Conservation (phyloP, 2,113 vertebrate genomes). For the Scortum barcoo region DNA sequence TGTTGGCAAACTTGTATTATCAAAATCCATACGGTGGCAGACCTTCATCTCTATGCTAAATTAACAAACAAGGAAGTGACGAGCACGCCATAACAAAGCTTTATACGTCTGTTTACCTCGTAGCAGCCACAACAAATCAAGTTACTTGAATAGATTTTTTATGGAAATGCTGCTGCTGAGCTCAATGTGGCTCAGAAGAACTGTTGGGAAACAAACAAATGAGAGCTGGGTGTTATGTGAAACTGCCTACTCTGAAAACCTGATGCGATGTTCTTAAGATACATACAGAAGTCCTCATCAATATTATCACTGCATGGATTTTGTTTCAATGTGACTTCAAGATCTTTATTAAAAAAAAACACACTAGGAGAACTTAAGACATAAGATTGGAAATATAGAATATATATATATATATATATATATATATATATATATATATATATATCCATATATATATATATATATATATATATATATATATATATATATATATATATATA, state of each 20-base stretch:
- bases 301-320: background rate
- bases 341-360: too few species aligned
- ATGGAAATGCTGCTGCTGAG: conserved; percentile 4
- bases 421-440: too few species aligned
- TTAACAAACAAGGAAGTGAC: background rate
- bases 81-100: background rate
- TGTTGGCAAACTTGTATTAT: too few species aligned
- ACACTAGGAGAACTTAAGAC: too few species aligned
- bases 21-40: too few species aligned
- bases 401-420: too few species aligned
- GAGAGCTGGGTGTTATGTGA: background rate
- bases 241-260: background rate
- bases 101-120: background rate
- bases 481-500: too few species aligned
- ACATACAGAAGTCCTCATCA: background rate
- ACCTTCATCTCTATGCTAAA: background rate
- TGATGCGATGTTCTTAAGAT: background rate
- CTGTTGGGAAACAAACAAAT: background rate
- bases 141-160: background rate
- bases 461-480: too few species aligned
- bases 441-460: too few species aligned
- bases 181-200: background rate
- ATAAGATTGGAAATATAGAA: too few species aligned
- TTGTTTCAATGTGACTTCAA: background rate
- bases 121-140: background rate